phyloP scores from a whole-genome alignment of 2,113 vertebrate genomes.

The Ailurus styani region DNA sequence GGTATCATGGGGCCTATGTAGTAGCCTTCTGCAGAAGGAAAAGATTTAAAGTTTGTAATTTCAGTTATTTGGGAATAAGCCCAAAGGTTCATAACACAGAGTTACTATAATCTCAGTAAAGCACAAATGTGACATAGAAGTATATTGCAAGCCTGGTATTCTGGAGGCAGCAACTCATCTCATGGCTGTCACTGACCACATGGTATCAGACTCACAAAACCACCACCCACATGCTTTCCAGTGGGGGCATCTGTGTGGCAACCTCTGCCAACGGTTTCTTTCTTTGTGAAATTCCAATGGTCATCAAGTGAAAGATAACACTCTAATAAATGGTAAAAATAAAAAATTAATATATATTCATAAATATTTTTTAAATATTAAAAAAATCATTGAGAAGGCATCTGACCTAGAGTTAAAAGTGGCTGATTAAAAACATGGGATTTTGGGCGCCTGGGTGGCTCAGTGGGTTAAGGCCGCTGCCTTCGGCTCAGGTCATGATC shows the following conservation, averaged over 20 bases:
- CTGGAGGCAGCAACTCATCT: neutral
- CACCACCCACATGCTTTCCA: neutral
- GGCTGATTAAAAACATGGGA: neutral
- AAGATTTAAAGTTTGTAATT: neutral
- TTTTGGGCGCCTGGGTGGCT: too few relatives aligned
- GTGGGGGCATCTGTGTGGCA: fast-evolving
- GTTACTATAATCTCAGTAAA: neutral
- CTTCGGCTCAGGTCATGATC: too few relatives aligned
- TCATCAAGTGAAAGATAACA: neutral
- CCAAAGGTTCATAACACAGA: neutral
- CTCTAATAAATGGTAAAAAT: neutral
- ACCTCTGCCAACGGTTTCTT: neutral
- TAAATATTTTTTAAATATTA: too few relatives aligned
- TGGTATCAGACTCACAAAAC: neutral
- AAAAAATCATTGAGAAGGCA: neutral
- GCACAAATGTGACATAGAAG: neutral
- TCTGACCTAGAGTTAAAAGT: neutral
- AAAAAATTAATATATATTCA: too few relatives aligned
- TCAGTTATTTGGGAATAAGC: neutral
- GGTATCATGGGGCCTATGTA: neutral
- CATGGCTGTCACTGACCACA: neutral
- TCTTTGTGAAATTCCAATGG: neutral
- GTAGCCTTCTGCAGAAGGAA: neutral
- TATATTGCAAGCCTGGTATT: fast-evolving
- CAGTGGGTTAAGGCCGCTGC: too few relatives aligned